These are phyloP conservation scores for Vulpes lagopus DNA, from an alignment of 2,113 vertebrate genomes.

Conservation along the genomic window DNA sequence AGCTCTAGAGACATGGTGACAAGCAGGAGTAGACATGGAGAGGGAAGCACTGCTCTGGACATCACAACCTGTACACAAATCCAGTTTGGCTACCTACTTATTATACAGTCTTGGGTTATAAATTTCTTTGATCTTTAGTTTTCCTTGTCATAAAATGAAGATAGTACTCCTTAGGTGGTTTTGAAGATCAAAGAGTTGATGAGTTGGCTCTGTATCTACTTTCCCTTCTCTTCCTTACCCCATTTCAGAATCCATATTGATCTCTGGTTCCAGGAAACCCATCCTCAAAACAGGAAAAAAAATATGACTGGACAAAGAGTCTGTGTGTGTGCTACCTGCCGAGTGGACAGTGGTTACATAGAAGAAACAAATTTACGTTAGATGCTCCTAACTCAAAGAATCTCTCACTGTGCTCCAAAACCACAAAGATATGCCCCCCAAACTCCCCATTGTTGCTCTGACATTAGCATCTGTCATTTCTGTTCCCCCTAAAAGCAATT, in stretches of 20 bases:
- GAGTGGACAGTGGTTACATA: background rate
- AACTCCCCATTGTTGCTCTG: background rate
- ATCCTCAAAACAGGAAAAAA: background rate
- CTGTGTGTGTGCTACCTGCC: background rate
- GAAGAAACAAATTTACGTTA: background rate
- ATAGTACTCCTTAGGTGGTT: background rate
- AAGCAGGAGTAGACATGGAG: fast-evolving
- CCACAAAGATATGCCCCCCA: background rate
- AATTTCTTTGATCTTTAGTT: background rate
- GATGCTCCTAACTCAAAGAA: background rate
- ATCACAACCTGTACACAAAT: background rate
- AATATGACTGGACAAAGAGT: background rate
- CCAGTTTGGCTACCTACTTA: background rate
- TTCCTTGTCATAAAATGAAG: background rate
- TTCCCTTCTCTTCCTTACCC: background rate
- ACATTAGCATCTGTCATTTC: constrained; percentile 5
- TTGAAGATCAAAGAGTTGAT: background rate
- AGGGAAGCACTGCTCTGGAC: background rate
- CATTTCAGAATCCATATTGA: background rate
- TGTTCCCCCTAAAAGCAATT: background rate
- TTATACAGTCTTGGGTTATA: background rate
- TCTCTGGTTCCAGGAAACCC: background rate
- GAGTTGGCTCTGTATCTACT: background rate
- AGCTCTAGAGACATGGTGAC: background rate
- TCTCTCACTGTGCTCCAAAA: background rate